Conservation (phyloP, 2,888 invertebrate species). For the Osedax fenrisi region DNA sequence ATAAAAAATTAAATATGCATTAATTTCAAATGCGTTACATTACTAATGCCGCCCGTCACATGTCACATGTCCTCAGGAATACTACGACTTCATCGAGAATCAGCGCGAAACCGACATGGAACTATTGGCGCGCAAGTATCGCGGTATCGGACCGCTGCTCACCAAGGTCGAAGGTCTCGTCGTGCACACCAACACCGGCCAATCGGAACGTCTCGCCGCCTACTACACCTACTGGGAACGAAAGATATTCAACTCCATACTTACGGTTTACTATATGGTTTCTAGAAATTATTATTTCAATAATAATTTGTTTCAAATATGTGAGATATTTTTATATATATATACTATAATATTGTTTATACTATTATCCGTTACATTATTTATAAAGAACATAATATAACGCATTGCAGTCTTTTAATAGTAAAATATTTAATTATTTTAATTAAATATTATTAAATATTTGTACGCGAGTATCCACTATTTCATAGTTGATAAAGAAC, state of each 20-base stretch:
- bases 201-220: constrained; percentile 61
- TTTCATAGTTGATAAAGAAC: no score
- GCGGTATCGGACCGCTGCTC: constrained; percentile 67
- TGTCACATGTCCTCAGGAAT: no score
- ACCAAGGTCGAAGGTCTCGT: constrained; percentile 75
- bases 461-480: no score
- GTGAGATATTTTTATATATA: constrained; percentile 3
- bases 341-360: no score
- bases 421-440: no score
- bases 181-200: constrained; percentile 66
- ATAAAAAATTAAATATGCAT: no score
- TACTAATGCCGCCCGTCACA: no score
- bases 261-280: constrained; percentile 56
- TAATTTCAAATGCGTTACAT: no score
- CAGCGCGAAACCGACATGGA: constrained; percentile 62
- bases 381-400: no score
- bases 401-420: no score
- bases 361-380: no score
- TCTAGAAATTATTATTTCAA: neutral
- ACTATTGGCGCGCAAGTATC: constrained; percentile 62
- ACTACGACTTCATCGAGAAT: constrained; percentile 62
- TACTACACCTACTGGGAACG: constrained; percentile 74
- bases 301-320: neutral
- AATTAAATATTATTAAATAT: no score
- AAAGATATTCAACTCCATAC: constrained; percentile 62